Conservation (phyloP, 2,888 invertebrate genomes). For the Noctua comes region DNA sequence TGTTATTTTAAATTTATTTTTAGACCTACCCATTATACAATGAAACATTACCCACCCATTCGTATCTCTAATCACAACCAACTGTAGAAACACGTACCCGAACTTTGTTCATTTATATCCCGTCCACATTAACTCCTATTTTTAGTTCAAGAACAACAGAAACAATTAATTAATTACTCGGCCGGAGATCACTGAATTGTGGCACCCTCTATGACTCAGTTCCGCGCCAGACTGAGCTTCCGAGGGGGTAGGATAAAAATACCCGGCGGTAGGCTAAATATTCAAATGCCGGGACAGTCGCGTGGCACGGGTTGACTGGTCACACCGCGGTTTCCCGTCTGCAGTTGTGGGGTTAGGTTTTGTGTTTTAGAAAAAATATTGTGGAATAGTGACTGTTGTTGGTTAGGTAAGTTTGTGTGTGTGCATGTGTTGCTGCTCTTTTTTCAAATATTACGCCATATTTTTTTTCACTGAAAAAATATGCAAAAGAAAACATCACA, state of each 20-base stretch:
- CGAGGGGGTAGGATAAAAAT: constrained; percentile 87
- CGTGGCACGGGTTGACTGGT: constrained; percentile 65
- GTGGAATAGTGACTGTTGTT: constrained; percentile 3
- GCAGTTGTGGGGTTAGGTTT: constrained; percentile 36
- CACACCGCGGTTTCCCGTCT: constrained; percentile 44
- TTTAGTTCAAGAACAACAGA: constrained; percentile 67
- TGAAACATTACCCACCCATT: constrained; percentile 40
- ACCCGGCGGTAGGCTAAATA: constrained; percentile 71
- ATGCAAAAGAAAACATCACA: not conserved
- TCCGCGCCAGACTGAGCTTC: constrained; percentile 65
- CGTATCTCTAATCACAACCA: constrained; percentile 45
- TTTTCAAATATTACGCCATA: not conserved
- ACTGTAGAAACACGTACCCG: constrained; percentile 49
- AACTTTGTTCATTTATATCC: constrained; percentile 31
- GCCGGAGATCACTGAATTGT: constrained; percentile 66
- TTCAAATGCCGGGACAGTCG: constrained; percentile 70
- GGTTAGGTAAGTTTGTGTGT: constrained; percentile 37
- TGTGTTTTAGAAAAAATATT: constrained; percentile 14
- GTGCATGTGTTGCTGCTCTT: not conserved
- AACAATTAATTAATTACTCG: constrained; percentile 67
- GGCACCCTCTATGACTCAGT: constrained; percentile 73
- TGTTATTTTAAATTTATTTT: not conserved
- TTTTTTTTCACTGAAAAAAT: not conserved
- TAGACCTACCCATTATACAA: constrained; percentile 5
- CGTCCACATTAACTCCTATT: constrained; percentile 57